Evolutionary conservation across 2,113 vertebrate species (phyloP).

Genomic region (Oncorhynchus nerka): DNA sequence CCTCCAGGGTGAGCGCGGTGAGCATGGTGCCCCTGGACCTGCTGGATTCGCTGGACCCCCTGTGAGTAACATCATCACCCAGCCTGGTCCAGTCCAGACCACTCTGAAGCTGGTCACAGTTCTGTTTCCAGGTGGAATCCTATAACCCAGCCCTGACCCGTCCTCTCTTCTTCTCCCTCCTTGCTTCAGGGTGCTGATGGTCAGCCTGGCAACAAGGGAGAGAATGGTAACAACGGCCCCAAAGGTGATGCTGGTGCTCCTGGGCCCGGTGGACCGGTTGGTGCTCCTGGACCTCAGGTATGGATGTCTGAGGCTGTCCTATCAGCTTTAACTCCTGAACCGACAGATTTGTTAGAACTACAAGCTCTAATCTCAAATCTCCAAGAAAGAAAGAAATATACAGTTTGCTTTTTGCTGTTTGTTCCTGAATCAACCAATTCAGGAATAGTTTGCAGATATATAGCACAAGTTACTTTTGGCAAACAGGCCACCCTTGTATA

Average conservation of each 20-base stretch:
- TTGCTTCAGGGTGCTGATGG: constrained; percentile 80
- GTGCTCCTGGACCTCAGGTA: constrained; percentile 75
- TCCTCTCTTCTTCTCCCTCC: not conserved
- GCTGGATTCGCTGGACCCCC: constrained; percentile 98
- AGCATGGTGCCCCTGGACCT: constrained; percentile 87
- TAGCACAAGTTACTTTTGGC: no score
- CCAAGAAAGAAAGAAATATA: no score
- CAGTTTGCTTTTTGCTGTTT: no score
- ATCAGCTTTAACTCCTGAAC: not conserved
- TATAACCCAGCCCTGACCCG: not conserved
- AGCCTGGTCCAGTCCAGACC: not conserved
- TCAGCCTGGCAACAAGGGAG: constrained; percentile 83
- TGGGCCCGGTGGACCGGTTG: constrained; percentile 83
- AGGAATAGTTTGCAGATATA: no score
- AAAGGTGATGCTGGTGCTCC: constrained; percentile 91
- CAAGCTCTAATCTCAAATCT: no score
- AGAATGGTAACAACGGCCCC: constrained; percentile 81
- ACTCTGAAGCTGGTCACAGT: not conserved
- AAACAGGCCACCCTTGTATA: no score
- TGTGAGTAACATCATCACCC: constrained; percentile 73
- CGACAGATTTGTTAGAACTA: not conserved
- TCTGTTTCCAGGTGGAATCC: not conserved
- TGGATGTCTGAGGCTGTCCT: not conserved
- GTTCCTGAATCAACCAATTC: no score
- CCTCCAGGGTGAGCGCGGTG: constrained; percentile 91